Percentiles rank a stretch among this genome's conserved stretches.
phyloP scores from a whole-genome alignment of 2,888 invertebrate species.

The Drosophila koepferae region DNA sequence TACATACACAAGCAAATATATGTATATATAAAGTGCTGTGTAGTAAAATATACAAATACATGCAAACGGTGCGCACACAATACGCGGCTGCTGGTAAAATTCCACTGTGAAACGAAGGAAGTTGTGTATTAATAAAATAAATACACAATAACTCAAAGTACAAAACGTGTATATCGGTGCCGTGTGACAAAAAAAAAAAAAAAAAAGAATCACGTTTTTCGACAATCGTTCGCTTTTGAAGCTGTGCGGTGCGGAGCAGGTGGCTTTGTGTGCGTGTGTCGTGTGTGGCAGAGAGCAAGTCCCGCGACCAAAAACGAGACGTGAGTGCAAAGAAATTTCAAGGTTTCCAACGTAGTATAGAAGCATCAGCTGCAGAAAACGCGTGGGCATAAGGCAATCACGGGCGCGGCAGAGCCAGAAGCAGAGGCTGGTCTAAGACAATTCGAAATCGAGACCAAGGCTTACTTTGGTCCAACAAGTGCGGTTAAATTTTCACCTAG shows the following conservation, averaged over 20 bases:
- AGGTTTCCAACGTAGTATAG: slow-evolving; percentile 54
- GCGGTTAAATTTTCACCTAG: slow-evolving; percentile 24
- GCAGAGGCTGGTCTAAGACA: slow-evolving; percentile 18
- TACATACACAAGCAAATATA: slow-evolving; percentile 34
- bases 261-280: slow-evolving; percentile 16
- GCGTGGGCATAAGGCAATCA: slow-evolving; percentile 33
- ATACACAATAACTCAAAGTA: slow-evolving; percentile 54
- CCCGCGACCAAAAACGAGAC: slow-evolving; percentile 43
- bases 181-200: slow-evolving; percentile 46
- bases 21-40: slow-evolving; percentile 43
- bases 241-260: slow-evolving; percentile 17
- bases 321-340: slow-evolving; percentile 65
- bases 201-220: slow-evolving; percentile 73
- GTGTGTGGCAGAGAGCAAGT: slow-evolving; percentile 42
- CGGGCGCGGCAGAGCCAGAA: slow-evolving; percentile 21
- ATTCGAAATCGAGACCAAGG: slow-evolving; percentile 15
- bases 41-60: slow-evolving; percentile 45
- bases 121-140: slow-evolving; percentile 75
- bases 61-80: slow-evolving; percentile 40
- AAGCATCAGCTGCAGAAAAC: slow-evolving; percentile 31
- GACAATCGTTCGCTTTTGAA: slow-evolving; percentile 39
- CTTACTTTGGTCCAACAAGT: slow-evolving; percentile 44
- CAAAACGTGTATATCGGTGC: slow-evolving; percentile 65
- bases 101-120: slow-evolving; percentile 74
- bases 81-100: slow-evolving; percentile 72